Base-by-base conservation (phyloP, 2,113 vertebrate species). In the Passer montanus region DNA sequence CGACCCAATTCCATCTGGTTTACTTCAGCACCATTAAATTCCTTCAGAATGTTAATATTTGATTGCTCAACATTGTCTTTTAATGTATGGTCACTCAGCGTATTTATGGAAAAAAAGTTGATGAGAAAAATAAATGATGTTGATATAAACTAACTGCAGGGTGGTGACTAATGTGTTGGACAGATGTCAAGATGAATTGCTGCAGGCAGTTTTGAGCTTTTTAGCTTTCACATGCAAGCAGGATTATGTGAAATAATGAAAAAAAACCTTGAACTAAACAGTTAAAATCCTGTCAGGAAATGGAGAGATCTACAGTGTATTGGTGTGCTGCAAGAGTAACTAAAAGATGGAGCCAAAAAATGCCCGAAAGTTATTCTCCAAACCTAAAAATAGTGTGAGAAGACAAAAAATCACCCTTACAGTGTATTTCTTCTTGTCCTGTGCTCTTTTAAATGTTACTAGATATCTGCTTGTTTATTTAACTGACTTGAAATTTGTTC, bases 221-320 rank as follows among this genome's bases (percentile, higher is more conserved):
- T 13, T 7, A n/a, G n/a, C 23, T 84, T 62, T 83, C 35, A 39
- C 30, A 83, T 93, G 18, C 41, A 55, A 44, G 24, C 24, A 92
- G 64, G 31, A 66, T 75, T 86, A 37, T 60, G 7, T 55, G 28
- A 33, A 56, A 56, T 15, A 64, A 64, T 64, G 30, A 20, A 21
- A 30, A 44, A 28, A 16, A 0, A 0, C 3, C 14, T 5, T 0
- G 0, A 28, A 9, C 33, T 27, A 4, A 58, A 47, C 15, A 49
- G 13, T 82, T 94, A 30, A 86, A 84, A 79, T 59, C 35, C n/a
- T 11, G 0, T 11, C 26, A 43, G 43, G 35, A 31, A 77, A 28
- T 24, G 26, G 39, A 15, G 30, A 83, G 11, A 26, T 74, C 31
- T 22, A 11, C 2, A 11, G 26, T 39, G 7, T 46, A 18, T 37